These are phyloP conservation scores for Pogoniulus pusillus DNA, from an alignment of 2,797 vertebrate genomes.

Conservation along the genomic window DNA sequence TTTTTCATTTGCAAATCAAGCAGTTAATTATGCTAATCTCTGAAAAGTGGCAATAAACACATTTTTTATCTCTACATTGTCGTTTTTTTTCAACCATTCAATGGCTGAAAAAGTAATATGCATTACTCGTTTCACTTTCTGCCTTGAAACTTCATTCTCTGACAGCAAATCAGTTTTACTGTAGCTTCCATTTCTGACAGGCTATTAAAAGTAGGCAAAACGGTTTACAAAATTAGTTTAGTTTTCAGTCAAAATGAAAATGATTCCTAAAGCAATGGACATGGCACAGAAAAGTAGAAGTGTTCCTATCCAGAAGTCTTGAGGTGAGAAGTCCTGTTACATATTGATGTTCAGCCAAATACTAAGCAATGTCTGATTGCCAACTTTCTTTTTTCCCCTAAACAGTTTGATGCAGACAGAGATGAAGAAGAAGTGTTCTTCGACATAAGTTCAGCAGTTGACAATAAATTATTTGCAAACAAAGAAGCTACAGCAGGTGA, in stretches of 20 bases:
- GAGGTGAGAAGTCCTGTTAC: neutral
- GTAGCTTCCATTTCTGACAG: neutral
- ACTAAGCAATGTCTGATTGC: neutral
- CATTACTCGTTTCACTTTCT: neutral
- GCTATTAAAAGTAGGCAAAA: neutral
- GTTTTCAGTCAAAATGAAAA: neutral
- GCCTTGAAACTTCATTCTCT: neutral
- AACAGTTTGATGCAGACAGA: constrained; percentile 92
- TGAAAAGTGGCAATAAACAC: neutral
- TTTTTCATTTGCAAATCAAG: neutral
- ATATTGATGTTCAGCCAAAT: neutral
- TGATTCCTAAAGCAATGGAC: neutral
- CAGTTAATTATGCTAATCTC: neutral
- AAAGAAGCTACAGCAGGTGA: constrained; percentile 88
- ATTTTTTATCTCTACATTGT: neutral
- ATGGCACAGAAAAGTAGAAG: neutral
- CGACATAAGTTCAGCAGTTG: constrained; percentile 92
- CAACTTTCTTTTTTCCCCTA: neutral
- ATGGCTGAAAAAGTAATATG: neutral
- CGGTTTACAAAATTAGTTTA: neutral
- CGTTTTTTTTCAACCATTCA: neutral
- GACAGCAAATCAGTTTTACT: neutral
- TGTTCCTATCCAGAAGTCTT: neutral
- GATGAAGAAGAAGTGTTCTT: constrained; percentile 95
- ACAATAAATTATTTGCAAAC: constrained; percentile 92